Percentiles rank a stretch among this genome's conserved stretches.
Evolutionary conservation across 1,140 invertebrate species (phyloP).

Genomic region (Ditylenchus dipsaci): DNA sequence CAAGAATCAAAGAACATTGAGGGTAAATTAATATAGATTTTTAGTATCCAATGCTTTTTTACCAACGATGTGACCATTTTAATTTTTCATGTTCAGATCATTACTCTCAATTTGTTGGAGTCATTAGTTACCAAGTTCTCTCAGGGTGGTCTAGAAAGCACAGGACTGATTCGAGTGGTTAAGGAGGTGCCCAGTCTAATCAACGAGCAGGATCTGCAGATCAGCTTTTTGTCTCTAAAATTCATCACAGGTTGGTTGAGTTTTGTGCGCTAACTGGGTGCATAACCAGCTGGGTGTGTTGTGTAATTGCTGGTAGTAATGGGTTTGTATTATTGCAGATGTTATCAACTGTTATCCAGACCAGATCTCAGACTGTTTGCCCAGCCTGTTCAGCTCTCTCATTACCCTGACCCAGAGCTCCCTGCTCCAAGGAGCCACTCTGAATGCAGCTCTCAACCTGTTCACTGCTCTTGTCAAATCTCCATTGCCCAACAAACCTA

Average conservation of each 20-base stretch:
- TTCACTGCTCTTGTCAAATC: constrained; percentile 69
- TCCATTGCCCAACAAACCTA: constrained; percentile 63
- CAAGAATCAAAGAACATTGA: constrained; percentile 88
- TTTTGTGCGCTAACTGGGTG: no score
- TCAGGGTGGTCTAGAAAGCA: constrained; percentile 25
- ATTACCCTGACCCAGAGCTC: constrained; percentile 75
- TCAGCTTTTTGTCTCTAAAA: constrained; percentile 76
- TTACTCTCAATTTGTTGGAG: constrained; percentile 81
- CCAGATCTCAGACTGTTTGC: constrained; percentile 27
- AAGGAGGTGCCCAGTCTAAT: constrained; percentile 81
- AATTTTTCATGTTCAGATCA: constrained; percentile 67
- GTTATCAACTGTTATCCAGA: constrained; percentile 32
- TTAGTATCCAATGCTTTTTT: constrained; percentile 2
- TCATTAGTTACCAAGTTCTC: constrained; percentile 81
- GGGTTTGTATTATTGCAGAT: constrained; percentile 26
- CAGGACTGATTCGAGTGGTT: constrained; percentile 61
- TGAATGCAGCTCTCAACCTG: constrained; percentile 82
- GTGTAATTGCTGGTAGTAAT: no score
- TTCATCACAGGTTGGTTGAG: constrained; percentile 34
- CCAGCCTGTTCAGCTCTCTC: constrained; percentile 23
- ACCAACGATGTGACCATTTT: neutral
- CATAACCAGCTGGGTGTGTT: no score
- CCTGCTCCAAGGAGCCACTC: constrained; percentile 77
- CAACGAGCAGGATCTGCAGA: constrained; percentile 87
- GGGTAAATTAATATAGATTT: no score